Conservation (phyloP, 2,113 vertebrate genomes). For the Rynchops niger region DNA sequence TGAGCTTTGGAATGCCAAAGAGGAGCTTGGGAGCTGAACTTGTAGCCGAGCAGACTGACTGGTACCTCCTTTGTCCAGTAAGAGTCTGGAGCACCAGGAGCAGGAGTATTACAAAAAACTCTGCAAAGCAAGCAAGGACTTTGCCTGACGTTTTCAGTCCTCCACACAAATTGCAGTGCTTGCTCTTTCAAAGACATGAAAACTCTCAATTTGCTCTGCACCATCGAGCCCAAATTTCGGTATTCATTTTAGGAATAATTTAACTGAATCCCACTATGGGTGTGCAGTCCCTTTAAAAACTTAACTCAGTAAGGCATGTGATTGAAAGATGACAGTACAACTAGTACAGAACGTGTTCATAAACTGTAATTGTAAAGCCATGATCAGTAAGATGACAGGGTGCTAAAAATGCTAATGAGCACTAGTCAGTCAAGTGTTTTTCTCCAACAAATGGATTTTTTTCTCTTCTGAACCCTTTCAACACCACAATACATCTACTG, state of each 20-base stretch:
- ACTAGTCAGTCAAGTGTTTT: not conserved
- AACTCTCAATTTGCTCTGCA: not conserved
- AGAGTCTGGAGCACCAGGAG: not conserved
- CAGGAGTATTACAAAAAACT: not conserved
- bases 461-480: not conserved
- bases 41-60: not conserved
- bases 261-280: not conserved
- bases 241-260: not conserved
- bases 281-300: not conserved
- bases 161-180: not conserved
- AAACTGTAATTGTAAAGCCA: not conserved
- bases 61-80: not conserved
- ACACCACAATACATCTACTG: not conserved
- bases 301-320: not conserved
- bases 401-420: not conserved
- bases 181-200: not conserved
- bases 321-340: not conserved
- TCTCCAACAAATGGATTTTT: not conserved
- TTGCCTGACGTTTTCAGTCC: not conserved
- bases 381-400: not conserved
- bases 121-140: not conserved
- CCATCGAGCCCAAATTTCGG: not conserved
- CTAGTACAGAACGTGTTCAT: not conserved
- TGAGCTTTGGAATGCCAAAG: not conserved
- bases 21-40: not conserved